phyloP scores from a whole-genome alignment of 2,888 invertebrate species.

The Aradus depressus region DNA sequence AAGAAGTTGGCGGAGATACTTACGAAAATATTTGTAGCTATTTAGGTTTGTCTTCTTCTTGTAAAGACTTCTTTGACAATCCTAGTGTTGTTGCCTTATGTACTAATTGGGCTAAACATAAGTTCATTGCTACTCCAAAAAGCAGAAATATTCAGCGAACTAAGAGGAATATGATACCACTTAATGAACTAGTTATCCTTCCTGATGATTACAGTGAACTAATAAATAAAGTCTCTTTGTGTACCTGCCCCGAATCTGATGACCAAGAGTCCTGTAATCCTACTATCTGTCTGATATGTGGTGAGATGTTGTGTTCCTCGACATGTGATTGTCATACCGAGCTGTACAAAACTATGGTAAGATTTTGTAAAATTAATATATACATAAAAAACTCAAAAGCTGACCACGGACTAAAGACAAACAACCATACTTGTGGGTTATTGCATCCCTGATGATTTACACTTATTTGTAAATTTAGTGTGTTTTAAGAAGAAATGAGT shows the following conservation, averaged over 20 bases:
- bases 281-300: conserved; percentile 96
- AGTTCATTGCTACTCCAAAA: conserved; percentile 15
- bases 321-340: conserved; percentile 96
- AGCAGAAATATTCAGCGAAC: too few relatives aligned
- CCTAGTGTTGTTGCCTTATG: conserved; percentile 43
- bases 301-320: conserved; percentile 89
- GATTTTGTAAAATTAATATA: too few relatives aligned
- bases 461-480: neutral
- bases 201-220: conserved; percentile 92
- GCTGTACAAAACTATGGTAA: conserved; percentile 57
- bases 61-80: conserved; percentile 49
- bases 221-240: conserved; percentile 86
- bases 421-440: neutral
- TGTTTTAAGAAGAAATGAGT: too few relatives aligned
- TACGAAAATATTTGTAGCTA: conserved; percentile 80
- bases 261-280: conserved; percentile 87
- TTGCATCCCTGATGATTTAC: neutral
- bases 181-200: conserved; percentile 62
- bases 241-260: conserved; percentile 85
- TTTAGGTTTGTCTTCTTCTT: conserved; percentile 58
- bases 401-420: conserved; percentile 1
- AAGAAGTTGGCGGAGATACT: conserved; percentile 57
- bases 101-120: conserved; percentile 41
- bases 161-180: conserved; percentile 29
- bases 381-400: too few relatives aligned